These are phyloP conservation scores for Brienomyrus brachyistius DNA, from an alignment of 2,113 vertebrate species.

Conservation along the genomic window DNA sequence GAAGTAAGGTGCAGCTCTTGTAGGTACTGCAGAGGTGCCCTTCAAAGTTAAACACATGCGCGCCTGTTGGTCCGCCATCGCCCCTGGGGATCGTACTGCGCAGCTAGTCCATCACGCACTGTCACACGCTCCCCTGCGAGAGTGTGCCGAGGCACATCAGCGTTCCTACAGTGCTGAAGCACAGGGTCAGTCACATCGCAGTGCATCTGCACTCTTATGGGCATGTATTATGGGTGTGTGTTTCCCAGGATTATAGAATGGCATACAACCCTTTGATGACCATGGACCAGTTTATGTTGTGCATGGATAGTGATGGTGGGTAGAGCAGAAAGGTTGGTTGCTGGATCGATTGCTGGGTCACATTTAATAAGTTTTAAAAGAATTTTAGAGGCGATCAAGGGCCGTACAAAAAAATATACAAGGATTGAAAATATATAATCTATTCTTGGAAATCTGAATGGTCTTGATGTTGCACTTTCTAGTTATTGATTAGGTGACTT, in stretches of 20 bases:
- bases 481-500: not conserved
- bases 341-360: not conserved
- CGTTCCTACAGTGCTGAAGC: not conserved
- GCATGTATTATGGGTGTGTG: not conserved
- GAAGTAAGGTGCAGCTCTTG: not conserved
- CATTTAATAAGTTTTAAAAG: not conserved
- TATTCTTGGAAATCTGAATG: not conserved
- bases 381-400: not conserved
- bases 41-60: not conserved
- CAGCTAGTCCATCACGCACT: not conserved
- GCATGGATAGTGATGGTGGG: not conserved
- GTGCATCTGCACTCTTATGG: not conserved
- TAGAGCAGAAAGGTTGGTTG: not conserved
- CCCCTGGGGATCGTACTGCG: not conserved
- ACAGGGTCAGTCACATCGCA: not conserved
- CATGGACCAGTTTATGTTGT: not conserved
- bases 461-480: not conserved
- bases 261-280: not conserved
- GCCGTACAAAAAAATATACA: not conserved
- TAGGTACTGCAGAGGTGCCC: not conserved
- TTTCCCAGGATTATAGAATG: not conserved
- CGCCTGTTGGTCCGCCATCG: not conserved
- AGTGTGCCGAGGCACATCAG: not conserved
- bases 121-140: not conserved
- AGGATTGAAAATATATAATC: not conserved